Evolutionary conservation across 2,113 vertebrate genomes (phyloP), one percentile per base, ranked within the genome.

Genomic region (Bombycilla garrulus): DNA sequence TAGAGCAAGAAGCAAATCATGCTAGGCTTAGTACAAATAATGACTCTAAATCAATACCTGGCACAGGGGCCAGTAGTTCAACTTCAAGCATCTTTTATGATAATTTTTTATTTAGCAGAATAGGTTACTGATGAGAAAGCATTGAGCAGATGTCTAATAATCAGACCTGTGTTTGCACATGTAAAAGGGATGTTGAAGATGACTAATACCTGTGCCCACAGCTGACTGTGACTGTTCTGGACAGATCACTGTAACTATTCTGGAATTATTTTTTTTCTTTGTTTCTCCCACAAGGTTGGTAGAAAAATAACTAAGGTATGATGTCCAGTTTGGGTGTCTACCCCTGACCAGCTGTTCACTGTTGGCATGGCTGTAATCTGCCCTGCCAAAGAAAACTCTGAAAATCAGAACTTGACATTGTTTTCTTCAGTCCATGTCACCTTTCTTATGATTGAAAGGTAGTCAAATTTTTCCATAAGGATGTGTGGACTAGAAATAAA

Each of bases 401-500:
- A 85, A 74, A 88, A 72, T 44, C 29, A 71, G 72, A 50, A 54
- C 6, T 29, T 81, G 54, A 22, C 23, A 23, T 58, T 64, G 18
- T 67, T 88, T 88, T n/a, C 36, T 81, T 56, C 53, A 29, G 64
- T 21, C 25, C 9, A 5, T 51, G 15, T 48, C 50, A 81, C 45
- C 10, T 70, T 70, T 70, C 33, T 54, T 70, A 10, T 23, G 19
- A 51, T 5, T 64, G 66, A 74, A 82, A 73, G 4, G 48, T 33
- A 83, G n/a, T 50, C 3, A 19, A 12, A 6, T 35, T 66, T 70
- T 66, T 95, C 93, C 66, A 86, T 71, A 17, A 86, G 21, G 45
- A 94, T 91, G 47, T 15, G 28, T 61, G 64, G 54, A 84, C 40
- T 69, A 70, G 56, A 89, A 82, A 66, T 65, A 77, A 97, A 97